A percentile compares a stretch with the other conserved stretches of the same genome.
Evolutionary conservation across 2,113 vertebrate genomes (phyloP).

Genomic region (pig (Sus scrofa)): T2T-Sscrofa CM000816.6:54496501-54497000

Average conservation of each 20-base stretch:
- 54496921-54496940: slow-evolving; percentile 33
- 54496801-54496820: not conserved
- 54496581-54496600: no score
- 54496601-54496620: no score
- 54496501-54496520: slow-evolving; percentile 35
- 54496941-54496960: not conserved
- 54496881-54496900: not conserved
- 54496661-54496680: no score
- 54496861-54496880: slow-evolving; percentile 35
- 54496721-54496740: no score
- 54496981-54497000: not conserved
- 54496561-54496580: no score
- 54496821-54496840: not conserved
- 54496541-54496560: not conserved
- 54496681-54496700: no score
- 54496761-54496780: no score
- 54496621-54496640: no score
- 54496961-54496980: not conserved
- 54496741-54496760: no score
- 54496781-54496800: not conserved
- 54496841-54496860: slow-evolving; percentile 38
- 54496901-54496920: slow-evolving; percentile 3
- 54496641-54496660: no score
- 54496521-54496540: slow-evolving; percentile 12
- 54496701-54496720: no score